Base-by-base conservation (phyloP, 2,888 invertebrate genomes). In the Leptopterna dolabrata region DNA sequence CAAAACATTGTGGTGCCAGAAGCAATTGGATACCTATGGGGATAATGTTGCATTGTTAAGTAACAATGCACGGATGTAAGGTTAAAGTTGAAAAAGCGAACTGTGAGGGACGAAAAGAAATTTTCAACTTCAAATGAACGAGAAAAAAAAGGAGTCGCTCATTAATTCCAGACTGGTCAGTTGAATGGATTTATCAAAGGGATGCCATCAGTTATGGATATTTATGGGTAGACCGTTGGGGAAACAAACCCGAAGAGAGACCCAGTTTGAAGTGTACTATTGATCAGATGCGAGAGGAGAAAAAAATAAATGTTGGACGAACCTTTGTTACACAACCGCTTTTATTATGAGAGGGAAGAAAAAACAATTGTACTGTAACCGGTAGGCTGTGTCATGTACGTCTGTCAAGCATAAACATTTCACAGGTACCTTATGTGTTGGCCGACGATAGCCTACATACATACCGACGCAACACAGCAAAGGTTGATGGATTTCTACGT, bases 121-220 rank as follows among this genome's bases (percentile, higher is more conserved):
- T 70, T 29, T 70, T 4, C n/a, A n/a, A 27, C 70, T 70, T 29
- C 70, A 70, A 70, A 70, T 70, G 70, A 70, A 70, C 70, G 27
- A 1, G n/a, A 76, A 3, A 76, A 30, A 30, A 19, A 30, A 19
- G 4, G 76, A 30, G 30, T 41, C 76, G 16, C 76, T 76, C 76
- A 76, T 76, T 76, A 76, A 76, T 76, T 76, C 76, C 76, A 76
- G n/a, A 76, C 36, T 27, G 76, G 76, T 76, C 76, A 41, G 76
- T 76, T 41, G 76, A 76, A 76, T n/a, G 76, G 76, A 19, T 76
- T 76, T 76, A 76, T 76, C 76, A 76, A 76, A 76, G 76, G 36
- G 76, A 70, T 29, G n/a, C 76, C 76, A 30, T 36, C 36, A 36
- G 24, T 7, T 29, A 14, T 36, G 76, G 76, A 76, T 76, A 76